phyloP scores from a whole-genome alignment of 1,140 invertebrate genomes.

The Leptopilina boulardi region DNA sequence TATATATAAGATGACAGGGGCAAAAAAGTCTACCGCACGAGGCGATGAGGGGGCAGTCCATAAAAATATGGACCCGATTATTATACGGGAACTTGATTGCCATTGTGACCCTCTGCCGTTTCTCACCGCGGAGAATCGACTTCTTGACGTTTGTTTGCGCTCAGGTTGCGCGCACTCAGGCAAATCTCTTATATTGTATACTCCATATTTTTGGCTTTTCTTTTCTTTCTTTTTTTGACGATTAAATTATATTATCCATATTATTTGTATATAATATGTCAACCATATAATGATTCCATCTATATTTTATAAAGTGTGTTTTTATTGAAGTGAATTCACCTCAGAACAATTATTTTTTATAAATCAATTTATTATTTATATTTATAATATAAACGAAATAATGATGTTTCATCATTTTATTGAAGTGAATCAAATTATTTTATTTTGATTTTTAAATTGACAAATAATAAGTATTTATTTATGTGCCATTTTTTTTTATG shows the following conservation, averaged over 20 bases:
- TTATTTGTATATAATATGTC: background rate
- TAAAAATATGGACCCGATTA: slow-evolving; percentile 40
- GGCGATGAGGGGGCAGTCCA: slow-evolving; percentile 27
- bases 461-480: no score
- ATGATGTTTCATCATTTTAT: no score
- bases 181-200: background rate
- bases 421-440: no score
- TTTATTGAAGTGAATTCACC: no score
- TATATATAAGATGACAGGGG: slow-evolving; percentile 6
- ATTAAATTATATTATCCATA: slow-evolving; percentile 19
- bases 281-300: background rate
- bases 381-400: no score
- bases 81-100: slow-evolving; percentile 42
- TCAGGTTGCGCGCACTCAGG: slow-evolving; percentile 32
- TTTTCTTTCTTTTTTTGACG: no score
- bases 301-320: no score
- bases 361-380: no score
- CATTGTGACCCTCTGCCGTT: slow-evolving; percentile 49
- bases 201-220: no score
- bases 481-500: no score
- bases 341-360: no score
- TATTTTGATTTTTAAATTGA: no score
- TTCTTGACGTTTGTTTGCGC: slow-evolving; percentile 52
- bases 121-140: slow-evolving; percentile 50
- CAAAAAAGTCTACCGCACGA: slow-evolving; percentile 2